Evolutionary conservation across 2,797 vertebrate species (phyloP).

Genomic region (Vireo griseus): DNA sequence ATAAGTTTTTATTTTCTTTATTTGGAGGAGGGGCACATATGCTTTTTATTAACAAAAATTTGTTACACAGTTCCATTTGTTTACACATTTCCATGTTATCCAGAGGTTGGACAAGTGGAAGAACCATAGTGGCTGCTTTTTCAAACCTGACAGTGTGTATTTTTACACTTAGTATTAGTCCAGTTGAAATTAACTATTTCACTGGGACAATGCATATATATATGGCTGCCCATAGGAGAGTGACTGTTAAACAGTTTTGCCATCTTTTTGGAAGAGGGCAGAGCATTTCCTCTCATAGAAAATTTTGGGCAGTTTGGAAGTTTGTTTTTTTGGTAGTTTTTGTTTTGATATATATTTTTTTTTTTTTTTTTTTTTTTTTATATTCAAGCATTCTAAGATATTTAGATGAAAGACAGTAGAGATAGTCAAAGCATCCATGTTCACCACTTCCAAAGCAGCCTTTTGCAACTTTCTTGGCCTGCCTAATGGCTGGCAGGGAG

Average conservation of each 20-base stretch:
- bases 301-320: background rate
- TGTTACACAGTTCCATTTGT: background rate
- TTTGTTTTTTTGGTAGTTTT: background rate
- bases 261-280: background rate
- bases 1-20: background rate
- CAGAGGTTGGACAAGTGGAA: background rate
- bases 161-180: background rate
- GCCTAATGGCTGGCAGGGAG: background rate
- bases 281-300: background rate
- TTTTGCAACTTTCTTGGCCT: background rate
- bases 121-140: background rate
- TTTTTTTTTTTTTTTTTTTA: too few relatives aligned
- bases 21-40: rapidly evolving
- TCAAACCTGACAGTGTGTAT: background rate
- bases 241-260: background rate
- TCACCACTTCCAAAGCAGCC: background rate
- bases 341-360: too few relatives aligned
- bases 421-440: background rate
- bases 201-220: background rate
- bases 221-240: background rate
- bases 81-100: background rate
- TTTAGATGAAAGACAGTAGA: background rate
- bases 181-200: background rate
- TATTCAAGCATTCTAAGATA: background rate
- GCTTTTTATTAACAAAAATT: background rate